Percentiles rank a stretch among this genome's conserved stretches.
These are phyloP conservation scores for Panzeria rudis DNA, from an alignment of 2,888 invertebrate species.

Conservation along the genomic window DNA sequence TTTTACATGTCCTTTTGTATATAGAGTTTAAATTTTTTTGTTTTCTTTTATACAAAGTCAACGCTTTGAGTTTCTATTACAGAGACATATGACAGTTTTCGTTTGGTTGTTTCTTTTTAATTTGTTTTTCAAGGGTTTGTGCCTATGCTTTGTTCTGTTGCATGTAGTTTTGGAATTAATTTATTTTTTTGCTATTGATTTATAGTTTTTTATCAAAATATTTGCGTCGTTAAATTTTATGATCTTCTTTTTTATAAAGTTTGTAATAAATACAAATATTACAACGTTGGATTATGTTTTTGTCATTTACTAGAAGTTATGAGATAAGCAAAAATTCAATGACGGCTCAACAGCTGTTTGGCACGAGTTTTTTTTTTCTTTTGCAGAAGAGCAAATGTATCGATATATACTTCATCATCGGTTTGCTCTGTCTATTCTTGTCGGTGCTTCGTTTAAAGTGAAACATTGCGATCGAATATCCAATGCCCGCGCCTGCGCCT, in stretches of 20 bases:
- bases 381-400: too few species aligned
- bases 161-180: constrained; percentile 16
- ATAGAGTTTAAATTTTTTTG: constrained; percentile 24
- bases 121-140: constrained; percentile 26
- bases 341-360: constrained; percentile 22
- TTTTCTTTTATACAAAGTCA: constrained; percentile 23
- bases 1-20: constrained; percentile 35
- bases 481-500: too few species aligned
- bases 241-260: neutral
- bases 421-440: too few species aligned
- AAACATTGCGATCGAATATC: too few species aligned
- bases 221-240: constrained; percentile 58
- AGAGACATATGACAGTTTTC: constrained; percentile 36
- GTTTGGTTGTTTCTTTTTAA: constrained; percentile 9
- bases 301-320: neutral
- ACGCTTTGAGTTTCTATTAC: constrained; percentile 44
- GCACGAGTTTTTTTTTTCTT: constrained; percentile 29
- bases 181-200: constrained; percentile 54
- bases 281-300: neutral
- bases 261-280: constrained; percentile 1
- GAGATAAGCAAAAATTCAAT: neutral
- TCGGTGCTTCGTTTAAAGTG: too few species aligned
- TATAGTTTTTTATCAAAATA: constrained; percentile 63
- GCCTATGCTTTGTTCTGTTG: constrained; percentile 11
- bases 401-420: too few species aligned